phyloP scores from a whole-genome alignment of 2,888 invertebrate species.

The Acleris sparsana region DNA sequence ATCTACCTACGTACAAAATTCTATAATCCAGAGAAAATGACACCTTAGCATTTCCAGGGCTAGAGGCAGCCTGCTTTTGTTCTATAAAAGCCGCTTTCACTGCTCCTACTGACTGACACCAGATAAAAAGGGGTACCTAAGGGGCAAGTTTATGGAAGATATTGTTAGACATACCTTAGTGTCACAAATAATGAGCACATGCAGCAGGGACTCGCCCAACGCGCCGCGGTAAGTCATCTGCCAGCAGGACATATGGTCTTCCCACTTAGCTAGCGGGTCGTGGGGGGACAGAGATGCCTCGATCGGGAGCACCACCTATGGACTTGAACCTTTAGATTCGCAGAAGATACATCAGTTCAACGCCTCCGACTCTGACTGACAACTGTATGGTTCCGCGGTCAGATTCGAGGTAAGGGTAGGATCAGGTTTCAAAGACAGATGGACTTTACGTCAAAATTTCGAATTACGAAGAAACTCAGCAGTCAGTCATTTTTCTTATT shows the following conservation, averaged over 20 bases:
- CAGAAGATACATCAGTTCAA: neutral
- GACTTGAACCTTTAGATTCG: neutral
- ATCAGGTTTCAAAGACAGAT: too few species aligned
- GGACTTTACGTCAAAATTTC: too few species aligned
- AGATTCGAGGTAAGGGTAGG: too few species aligned
- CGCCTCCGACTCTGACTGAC: too few species aligned
- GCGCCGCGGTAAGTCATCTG: conserved; percentile 98
- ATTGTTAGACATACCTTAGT: conserved; percentile 84
- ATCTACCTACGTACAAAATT: neutral
- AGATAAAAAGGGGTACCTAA: too few species aligned
- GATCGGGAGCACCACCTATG: conserved; percentile 90
- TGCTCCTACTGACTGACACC: too few species aligned
- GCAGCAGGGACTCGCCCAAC: conserved; percentile 96
- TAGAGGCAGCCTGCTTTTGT: too few species aligned
- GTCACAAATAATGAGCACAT: conserved; percentile 97
- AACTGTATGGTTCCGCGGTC: too few species aligned
- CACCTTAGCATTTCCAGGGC: neutral
- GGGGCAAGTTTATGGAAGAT: too few species aligned
- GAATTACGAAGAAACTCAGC: too few species aligned
- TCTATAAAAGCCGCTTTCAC: too few species aligned
- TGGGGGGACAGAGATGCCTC: conserved; percentile 93
- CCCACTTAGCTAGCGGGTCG: conserved; percentile 94
- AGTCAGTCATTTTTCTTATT: too few species aligned
- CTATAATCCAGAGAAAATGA: neutral
- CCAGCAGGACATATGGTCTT: conserved; percentile 98